Conservation (phyloP, 2,113 vertebrate genomes). For the Athene cunicularia region DNA sequence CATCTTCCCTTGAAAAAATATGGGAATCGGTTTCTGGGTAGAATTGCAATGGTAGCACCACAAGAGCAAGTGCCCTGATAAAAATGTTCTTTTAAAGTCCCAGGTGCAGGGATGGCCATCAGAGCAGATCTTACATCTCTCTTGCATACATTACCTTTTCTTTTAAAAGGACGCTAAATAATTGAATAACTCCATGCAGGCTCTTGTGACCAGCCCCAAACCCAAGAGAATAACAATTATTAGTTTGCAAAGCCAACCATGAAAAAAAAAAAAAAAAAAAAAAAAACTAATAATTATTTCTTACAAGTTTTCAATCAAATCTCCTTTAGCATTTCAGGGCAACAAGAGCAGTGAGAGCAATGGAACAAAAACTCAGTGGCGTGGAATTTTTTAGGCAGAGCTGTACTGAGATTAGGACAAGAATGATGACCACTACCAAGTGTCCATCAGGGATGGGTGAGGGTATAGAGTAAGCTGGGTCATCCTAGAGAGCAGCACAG, state of each 20-base stretch:
- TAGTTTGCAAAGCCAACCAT: conserved; percentile 1
- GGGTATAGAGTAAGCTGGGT: not conserved
- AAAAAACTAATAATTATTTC: not conserved
- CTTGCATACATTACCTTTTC: not conserved
- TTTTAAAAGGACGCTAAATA: conserved; percentile 53
- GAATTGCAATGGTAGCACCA: not conserved
- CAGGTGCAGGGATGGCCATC: not conserved
- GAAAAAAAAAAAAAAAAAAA: not conserved
- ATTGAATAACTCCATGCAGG: not conserved
- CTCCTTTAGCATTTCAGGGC: not conserved
- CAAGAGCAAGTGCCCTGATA: not conserved
- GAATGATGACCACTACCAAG: not conserved
- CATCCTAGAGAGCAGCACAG: not conserved
- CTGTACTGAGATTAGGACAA: not conserved
- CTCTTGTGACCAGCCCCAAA: not conserved
- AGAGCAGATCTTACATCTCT: conserved; percentile 2
- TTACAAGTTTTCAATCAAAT: not conserved
- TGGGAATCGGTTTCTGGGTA: fast-evolving
- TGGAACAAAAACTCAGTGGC: not conserved
- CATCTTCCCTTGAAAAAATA: not conserved
- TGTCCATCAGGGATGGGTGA: too few species aligned
- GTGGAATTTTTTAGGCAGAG: not conserved
- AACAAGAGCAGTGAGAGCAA: not conserved
- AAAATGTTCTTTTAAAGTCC: not conserved
- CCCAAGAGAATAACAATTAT: conserved; percentile 29